A percentile compares a stretch with the other conserved stretches of the same genome.
Conservation (phyloP, 2,888 invertebrate genomes). For the Ennomos quercinarius region DNA sequence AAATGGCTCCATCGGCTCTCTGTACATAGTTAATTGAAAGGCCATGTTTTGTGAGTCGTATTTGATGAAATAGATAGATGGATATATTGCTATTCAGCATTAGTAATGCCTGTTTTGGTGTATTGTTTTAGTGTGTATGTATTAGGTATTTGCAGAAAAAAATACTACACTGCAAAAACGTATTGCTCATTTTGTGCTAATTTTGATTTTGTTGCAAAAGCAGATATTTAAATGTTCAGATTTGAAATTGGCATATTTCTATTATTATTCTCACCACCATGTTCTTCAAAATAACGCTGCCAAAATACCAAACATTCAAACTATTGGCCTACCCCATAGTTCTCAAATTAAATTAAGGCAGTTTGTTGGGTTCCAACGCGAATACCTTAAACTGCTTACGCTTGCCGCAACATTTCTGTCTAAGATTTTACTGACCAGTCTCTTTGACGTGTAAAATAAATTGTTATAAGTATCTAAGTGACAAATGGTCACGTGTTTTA, state of each 20-base stretch:
- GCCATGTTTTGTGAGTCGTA: slow-evolving; percentile 63
- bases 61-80: slow-evolving; percentile 49
- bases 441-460: slow-evolving; percentile 11
- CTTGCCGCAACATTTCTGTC: slow-evolving; percentile 16
- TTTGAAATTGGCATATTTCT: slow-evolving; percentile 13
- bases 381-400: slow-evolving; percentile 34
- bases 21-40: slow-evolving; percentile 66
- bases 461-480: not conserved
- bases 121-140: not conserved
- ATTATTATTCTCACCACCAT: slow-evolving; percentile 35
- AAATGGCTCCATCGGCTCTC: slow-evolving; percentile 62
- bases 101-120: slow-evolving; percentile 16
- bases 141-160: too few species aligned
- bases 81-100: slow-evolving; percentile 32
- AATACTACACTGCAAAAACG: too few species aligned
- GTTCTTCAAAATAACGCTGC: slow-evolving; percentile 39
- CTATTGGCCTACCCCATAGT: slow-evolving; percentile 71
- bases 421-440: slow-evolving; percentile 18
- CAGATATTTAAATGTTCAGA: too few species aligned
- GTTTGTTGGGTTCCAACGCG: slow-evolving; percentile 49
- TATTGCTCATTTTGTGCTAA: too few species aligned
- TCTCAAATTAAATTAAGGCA: slow-evolving; percentile 71
- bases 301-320: slow-evolving; percentile 51
- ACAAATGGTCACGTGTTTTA: slow-evolving; percentile 4
- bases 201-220: too few species aligned